A percentile compares a stretch with the other conserved stretches of the same genome.
These are phyloP conservation scores for Panthera uncia DNA, from an alignment of 2,113 vertebrate species.

Conservation along the genomic window DNA sequence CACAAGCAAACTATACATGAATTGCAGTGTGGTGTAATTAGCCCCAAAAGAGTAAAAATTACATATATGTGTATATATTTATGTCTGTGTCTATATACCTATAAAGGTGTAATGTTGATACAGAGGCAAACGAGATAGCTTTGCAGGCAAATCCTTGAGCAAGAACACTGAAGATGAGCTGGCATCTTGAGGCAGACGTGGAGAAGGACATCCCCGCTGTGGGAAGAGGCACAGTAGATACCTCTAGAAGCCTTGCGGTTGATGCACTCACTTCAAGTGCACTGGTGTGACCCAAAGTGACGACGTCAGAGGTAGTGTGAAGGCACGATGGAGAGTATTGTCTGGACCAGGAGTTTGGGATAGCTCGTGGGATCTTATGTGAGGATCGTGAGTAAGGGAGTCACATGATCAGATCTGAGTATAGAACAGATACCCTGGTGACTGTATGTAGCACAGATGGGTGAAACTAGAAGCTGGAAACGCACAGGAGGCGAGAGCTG, in stretches of 20 bases:
- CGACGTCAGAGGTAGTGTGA: neutral
- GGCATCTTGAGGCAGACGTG: neutral
- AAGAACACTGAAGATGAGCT: neutral
- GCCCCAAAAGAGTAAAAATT: no score
- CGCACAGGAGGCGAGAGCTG: neutral
- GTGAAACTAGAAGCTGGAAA: neutral
- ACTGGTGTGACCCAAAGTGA: neutral
- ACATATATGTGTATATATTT: neutral
- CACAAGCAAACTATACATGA: neutral
- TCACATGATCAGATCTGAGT: neutral
- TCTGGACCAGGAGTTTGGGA: neutral
- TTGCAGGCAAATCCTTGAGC: neutral
- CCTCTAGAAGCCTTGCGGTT: neutral
- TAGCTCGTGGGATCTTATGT: neutral
- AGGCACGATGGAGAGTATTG: neutral
- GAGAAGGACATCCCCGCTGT: neutral
- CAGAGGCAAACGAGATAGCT: neutral
- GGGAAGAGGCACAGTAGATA: neutral
- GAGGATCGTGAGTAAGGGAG: neutral
- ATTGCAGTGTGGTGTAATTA: no score
- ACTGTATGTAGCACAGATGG: neutral
- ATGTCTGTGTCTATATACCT: fast-evolving
- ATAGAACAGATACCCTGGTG: neutral
- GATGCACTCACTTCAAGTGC: neutral
- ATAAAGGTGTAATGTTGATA: neutral